Conservation (phyloP, 2,113 vertebrate genomes). For the Eupsittula cactorum region DNA sequence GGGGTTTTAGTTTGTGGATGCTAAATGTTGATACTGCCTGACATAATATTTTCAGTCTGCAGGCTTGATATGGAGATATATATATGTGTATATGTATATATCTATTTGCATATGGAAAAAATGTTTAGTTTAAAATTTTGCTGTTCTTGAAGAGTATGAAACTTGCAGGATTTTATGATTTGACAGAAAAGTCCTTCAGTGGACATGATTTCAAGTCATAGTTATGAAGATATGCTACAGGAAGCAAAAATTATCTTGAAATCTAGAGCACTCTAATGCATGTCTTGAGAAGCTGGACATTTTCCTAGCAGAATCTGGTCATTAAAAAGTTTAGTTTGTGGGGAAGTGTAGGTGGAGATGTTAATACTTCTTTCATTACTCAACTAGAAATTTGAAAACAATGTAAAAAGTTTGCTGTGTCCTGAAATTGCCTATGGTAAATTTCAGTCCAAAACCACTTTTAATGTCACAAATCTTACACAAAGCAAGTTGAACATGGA, state of each 20-base stretch:
- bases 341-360: constrained; percentile 61
- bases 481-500: background rate
- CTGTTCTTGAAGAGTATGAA: background rate
- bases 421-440: constrained; percentile 13
- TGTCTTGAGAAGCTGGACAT: background rate
- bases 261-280: background rate
- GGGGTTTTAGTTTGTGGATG: background rate
- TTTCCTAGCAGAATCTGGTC: constrained; percentile 20
- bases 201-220: background rate
- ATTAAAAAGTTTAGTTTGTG: constrained; percentile 56
- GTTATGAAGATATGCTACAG: background rate
- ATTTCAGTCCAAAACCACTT: background rate
- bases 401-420: constrained; percentile 6
- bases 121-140: background rate
- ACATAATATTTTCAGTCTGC: background rate
- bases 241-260: background rate
- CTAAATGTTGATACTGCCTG: background rate
- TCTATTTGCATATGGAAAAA: background rate
- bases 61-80: background rate
- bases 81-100: background rate
- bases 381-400: constrained; percentile 47
- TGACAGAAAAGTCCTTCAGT: background rate
- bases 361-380: constrained; percentile 58
- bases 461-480: background rate
- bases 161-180: background rate